Evolutionary conservation across 2,888 invertebrate genomes (phyloP), one percentile per base, ranked within the genome.

Genomic region (Luffia ferchaultella): DNA sequence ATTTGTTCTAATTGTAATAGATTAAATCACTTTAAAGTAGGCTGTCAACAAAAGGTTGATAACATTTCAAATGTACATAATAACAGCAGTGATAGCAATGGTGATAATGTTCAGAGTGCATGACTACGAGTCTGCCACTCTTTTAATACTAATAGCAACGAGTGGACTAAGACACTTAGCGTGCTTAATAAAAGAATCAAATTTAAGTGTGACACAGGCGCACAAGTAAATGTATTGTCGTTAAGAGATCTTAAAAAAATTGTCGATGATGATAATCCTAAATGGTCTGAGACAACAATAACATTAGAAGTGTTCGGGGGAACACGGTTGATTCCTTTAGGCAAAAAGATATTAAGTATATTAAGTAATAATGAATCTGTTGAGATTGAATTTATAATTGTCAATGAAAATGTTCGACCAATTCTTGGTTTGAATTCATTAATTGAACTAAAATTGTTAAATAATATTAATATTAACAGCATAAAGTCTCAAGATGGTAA

Each of bases 201-300:
- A 9, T 42, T 42, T 17, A 42, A 42, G 17, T 42, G 43, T 42
- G 5, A 42, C n/a, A 42, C 43, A 42, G 43, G 43, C 7, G n/a
- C 43, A 3, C 43, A 42, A 42, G 17, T 42, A 16, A 42, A 42
- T 46, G 1, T 46, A 2, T 20, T 46, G 15, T 20, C 20, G 16
- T 46, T 46, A 15, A 46, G 17, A 30, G n/a, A 42, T 30, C 20
- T 50, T 2, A 50, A 49, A 42, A 50, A 18, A 41, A 19, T 49
- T 50, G 54, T 52, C 50, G 18, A 52, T 52, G 54, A 54, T 54
- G 49, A 54, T 18, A 50, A 45, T 42, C n/a, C 7, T 46, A 50
- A 54, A n/a, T 45, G 16, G 50, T 52, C 54, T 54, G 52, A 52
- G 54, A 52, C 54, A 52, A 51, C 2, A 47, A 48, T 20, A 43